Evolutionary conservation across 1,140 invertebrate species (phyloP).

Genomic region (Pseudomyrmex flavicornis): DNA sequence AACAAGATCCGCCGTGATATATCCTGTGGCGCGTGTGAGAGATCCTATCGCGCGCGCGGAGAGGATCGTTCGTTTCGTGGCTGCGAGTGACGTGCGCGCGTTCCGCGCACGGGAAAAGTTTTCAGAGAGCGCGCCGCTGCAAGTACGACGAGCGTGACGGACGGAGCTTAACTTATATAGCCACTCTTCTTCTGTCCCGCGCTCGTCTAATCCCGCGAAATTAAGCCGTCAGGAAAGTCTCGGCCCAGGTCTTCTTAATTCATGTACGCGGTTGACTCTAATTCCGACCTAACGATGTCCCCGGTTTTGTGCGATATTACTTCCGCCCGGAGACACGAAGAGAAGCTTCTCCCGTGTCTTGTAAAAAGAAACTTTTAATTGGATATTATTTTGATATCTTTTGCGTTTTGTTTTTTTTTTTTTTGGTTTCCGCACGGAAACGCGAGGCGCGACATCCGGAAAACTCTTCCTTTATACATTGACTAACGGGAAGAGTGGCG

Average conservation of each 20-base stretch:
- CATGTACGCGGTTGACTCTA: constrained; percentile 30
- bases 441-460: no score
- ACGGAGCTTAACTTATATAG: constrained; percentile 10
- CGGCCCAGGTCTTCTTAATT: constrained; percentile 62
- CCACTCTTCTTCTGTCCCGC: background rate
- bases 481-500: background rate
- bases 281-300: constrained; percentile 37
- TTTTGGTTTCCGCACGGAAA: no score
- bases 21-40: background rate
- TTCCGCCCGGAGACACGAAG: constrained; percentile 31
- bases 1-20: background rate
- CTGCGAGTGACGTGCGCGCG: constrained; percentile 4
- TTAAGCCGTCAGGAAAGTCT: constrained; percentile 52
- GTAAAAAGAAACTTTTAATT: constrained; percentile 59
- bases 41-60: background rate
- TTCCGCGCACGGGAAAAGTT: constrained; percentile 7
- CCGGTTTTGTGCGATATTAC: constrained; percentile 42
- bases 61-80: constrained; percentile 7
- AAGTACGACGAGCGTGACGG: constrained; percentile 12
- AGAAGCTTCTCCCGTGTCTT: constrained; percentile 9
- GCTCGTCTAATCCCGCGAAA: constrained; percentile 48
- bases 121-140: background rate
- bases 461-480: background rate
- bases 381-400: constrained; percentile 53
- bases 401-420: background rate